Evolutionary conservation across 1,140 invertebrate species (phyloP), one percentile per base, ranked within the genome.

Genomic region (Bombus turneri): DNA sequence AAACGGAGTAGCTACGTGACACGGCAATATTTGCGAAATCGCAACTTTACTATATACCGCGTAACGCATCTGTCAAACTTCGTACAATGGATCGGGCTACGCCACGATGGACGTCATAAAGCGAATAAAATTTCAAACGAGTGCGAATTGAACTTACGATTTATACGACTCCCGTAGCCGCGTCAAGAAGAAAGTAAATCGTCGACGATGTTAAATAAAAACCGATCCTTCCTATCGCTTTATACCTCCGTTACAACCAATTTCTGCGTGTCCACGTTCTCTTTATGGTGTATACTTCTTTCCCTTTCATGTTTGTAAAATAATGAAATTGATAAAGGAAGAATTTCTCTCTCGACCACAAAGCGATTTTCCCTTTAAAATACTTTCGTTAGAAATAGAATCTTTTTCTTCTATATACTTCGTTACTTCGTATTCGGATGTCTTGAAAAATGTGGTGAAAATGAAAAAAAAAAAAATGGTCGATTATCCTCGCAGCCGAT

Each of bases 81-180:
- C 28, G 41, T 6, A 6, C 31, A 64, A 41, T 41, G 59, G 47
- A 62, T 80, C 31, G 57, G 75, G 9, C 34, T 41, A 41, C 43
- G 31, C 39, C 47, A 62, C 76, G 6, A 22, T 12, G 25, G 22
- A 57, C 37, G 22, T 75, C 37, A 31, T 53, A 53, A 75, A 83
- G 59, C 39, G 31, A 76, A 68, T 76, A 83, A 76, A 75, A 76
- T 76, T 64, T 76, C 81, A 25, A 66, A 57, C 43, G n/a, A 76
- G 10, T 22, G 28, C 37, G 39, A 68, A n/a, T 39, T 8, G 28
- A 31, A 34, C 71, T 37, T 31, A 8, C 15, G 57, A 28, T 41
- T 68, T 83, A 76, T 53, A 22, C 41, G 47, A 73, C 13, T 28
- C 18, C 62, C 37, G 39, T 6, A 34, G 28, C 22, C n/a, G 13